Evolutionary conservation across 2,797 vertebrate species (phyloP), one percentile per base, ranked within the genome.

Genomic region (Xyrichtys novacula): DNA sequence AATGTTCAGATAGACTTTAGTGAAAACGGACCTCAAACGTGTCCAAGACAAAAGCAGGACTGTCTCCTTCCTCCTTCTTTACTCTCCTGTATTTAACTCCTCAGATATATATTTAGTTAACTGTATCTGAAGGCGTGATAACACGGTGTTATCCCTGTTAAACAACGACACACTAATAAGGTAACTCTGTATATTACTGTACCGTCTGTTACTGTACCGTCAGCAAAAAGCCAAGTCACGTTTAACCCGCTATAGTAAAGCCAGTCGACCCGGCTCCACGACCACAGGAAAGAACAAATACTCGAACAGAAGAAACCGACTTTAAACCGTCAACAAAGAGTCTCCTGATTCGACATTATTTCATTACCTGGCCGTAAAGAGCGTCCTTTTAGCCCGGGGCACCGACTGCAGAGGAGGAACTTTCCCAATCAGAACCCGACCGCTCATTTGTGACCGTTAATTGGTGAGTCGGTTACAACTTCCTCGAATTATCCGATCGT

Each of bases 291-390:
- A n/a, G n/a, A n/a, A n/a, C n/a, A n/a, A n/a, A n/a, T n/a, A n/a
- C 32, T 11, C 10, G 10, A 7, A 9, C 8, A 42, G 39, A n/a
- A 40, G 5, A n/a, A 4, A 43, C 22, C 43, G 22, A 7, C 25
- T 14, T 23, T 16, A 38, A 42, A 44, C 40, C 14, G 52, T 16
- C 12, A 28, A 12, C 1, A 22, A n/a, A 23, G 25, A 8, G 6
- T 50, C 0, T 19, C n/a, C 23, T 5, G 11, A 20, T 42, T 16
- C 26, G 23, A 40, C 7, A 19, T 54, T 3, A 38, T n/a, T 28
- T 22, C 31, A 20, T 85, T 93, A 93, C 91, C 90, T 90, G 69
- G 80, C 64, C 1, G 71, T 71, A 10, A 84, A 78, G 50, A 60
- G 77, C 20, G 83, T 90, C 83, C 85, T 67, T 39, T 50, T 65